Evolutionary conservation across 1,140 invertebrate species (phyloP).

Genomic region (Planococcus citri): DNA sequence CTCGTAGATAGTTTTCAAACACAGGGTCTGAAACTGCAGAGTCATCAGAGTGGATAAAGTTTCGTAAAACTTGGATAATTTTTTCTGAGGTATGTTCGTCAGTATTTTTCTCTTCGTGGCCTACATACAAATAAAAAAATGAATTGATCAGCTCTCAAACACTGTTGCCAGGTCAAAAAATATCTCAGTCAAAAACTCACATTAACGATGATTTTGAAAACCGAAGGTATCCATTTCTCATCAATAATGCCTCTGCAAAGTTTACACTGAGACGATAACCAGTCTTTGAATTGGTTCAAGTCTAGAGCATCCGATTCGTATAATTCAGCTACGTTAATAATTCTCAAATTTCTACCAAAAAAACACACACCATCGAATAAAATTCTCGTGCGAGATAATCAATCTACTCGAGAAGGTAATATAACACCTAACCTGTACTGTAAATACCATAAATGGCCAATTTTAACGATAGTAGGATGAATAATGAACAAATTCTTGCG

Average conservation of each 20-base stretch:
- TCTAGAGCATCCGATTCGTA: not conserved
- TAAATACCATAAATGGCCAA: not conserved
- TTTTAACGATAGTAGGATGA: not conserved
- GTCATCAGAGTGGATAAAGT: conserved; percentile 79
- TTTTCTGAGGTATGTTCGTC: conserved; percentile 45
- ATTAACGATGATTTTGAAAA: not conserved
- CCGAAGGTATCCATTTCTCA: conserved; percentile 3
- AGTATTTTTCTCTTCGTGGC: conserved; percentile 41
- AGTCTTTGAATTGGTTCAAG: not conserved
- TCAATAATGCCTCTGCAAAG: not conserved
- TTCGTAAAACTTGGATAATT: conserved; percentile 65
- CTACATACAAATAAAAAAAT: not conserved
- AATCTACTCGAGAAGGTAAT: not conserved
- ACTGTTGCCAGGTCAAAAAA: no score
- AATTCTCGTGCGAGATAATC: not conserved
- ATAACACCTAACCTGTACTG: not conserved
- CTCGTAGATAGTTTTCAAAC: conserved; percentile 63
- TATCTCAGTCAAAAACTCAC: not conserved
- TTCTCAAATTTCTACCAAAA: not conserved
- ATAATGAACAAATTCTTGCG: not conserved
- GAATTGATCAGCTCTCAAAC: no score
- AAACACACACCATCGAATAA: not conserved
- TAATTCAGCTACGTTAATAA: not conserved
- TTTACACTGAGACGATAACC: not conserved
- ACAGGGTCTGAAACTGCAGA: conserved; percentile 63